A percentile compares a stretch with the other conserved stretches of the same genome.
Conservation (phyloP, 2,888 invertebrate genomes). For the Clistopyga incitator region DNA sequence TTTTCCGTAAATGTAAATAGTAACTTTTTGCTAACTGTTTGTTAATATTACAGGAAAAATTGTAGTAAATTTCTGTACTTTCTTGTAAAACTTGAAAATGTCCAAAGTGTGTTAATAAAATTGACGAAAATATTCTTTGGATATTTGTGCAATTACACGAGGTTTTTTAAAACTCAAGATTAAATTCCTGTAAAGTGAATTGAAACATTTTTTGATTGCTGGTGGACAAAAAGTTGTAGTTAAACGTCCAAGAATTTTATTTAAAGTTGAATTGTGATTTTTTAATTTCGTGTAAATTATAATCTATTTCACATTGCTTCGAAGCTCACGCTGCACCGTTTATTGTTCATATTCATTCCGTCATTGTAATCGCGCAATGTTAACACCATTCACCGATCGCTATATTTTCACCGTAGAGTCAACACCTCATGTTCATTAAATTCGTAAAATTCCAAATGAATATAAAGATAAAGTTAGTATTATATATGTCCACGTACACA, state of each 20-base stretch:
- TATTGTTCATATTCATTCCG: neutral
- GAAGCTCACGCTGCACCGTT: conserved; percentile 8
- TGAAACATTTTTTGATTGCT: no score
- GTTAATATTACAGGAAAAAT: no score
- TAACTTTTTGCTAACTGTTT: no score
- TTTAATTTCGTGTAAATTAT: neutral
- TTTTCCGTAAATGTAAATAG: no score
- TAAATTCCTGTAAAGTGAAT: no score
- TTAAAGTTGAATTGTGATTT: conserved; percentile 3
- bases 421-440: neutral
- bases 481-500: conserved; percentile 4
- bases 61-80: no score
- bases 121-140: no score
- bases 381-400: neutral
- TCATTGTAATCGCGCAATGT: neutral
- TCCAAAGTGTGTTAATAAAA: no score
- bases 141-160: no score
- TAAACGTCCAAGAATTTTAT: neutral
- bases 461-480: conserved; percentile 1
- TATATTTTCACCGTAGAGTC: conserved; percentile 19
- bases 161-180: no score
- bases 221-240: neutral
- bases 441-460: conserved; percentile 1
- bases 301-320: neutral
- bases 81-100: no score